These are phyloP conservation scores for Arenaria interpres DNA, from an alignment of 2,113 vertebrate genomes.

Conservation along the genomic window DNA sequence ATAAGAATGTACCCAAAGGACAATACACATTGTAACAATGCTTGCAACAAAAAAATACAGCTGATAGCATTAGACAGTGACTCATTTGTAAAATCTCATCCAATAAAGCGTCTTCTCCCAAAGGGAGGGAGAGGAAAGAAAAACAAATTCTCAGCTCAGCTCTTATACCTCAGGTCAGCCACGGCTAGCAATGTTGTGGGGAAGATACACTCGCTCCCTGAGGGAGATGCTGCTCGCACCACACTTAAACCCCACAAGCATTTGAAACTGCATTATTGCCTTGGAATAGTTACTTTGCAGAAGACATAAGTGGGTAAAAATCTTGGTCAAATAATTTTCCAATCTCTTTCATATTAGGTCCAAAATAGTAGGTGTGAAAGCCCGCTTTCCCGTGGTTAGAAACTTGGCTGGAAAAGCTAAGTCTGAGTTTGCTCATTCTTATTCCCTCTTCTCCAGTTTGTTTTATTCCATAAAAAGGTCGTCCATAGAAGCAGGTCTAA, in stretches of 20 bases:
- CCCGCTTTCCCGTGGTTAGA: background rate
- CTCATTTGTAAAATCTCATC: constrained; percentile 48
- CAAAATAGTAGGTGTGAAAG: background rate
- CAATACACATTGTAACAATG: constrained; percentile 13
- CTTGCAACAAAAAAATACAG: constrained; percentile 35
- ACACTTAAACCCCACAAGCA: constrained; percentile 31
- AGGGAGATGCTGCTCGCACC: constrained; percentile 17
- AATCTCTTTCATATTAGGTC: constrained; percentile 8
- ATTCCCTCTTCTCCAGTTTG: constrained; percentile 36
- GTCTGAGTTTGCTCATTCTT: constrained; percentile 53
- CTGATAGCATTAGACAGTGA: constrained; percentile 45
- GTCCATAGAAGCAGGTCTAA: constrained; percentile 36
- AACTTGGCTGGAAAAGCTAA: constrained; percentile 37
- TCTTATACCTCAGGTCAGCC: constrained; percentile 26
- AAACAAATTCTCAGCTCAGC: constrained; percentile 55
- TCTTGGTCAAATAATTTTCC: constrained; percentile 13
- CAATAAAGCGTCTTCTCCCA: constrained; percentile 38
- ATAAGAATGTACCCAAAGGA: constrained; percentile 8
- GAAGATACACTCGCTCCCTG: background rate
- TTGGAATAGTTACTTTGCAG: background rate
- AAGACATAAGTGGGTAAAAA: background rate
- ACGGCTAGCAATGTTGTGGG: background rate
- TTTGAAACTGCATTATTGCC: constrained; percentile 13
- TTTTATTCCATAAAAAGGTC: constrained; percentile 25
- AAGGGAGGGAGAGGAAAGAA: constrained; percentile 42